Base-by-base conservation (phyloP, 1,140 invertebrate species). In the Pygmarrhopalites habei region DNA sequence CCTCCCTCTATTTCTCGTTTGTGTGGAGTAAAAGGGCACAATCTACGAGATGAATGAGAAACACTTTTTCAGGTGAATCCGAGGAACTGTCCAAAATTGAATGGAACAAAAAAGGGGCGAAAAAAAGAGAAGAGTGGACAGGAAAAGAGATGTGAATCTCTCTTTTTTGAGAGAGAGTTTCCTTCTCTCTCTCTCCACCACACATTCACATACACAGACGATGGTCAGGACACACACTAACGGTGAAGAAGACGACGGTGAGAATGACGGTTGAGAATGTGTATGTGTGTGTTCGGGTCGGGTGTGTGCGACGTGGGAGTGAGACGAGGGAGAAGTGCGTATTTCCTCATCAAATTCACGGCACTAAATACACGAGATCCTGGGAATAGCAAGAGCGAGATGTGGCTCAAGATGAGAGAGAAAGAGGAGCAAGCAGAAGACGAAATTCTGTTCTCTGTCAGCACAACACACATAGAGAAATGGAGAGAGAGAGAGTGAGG, bases 261-360 rank as follows among this genome's bases (percentile, higher is more conserved):
- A 41, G 12, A n/a, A 12, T 12, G 12, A n/a, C 39, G 39, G 39
- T 12, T 41, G 12, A 41, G 12, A 41, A 41, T 41, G n/a, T 41
- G 39, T 41, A 12, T 41, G 12, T 41, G 39, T 41, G 12, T 12
- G n/a, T 41, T 12, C n/a, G 39, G 12, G 12, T n/a, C n/a, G n/a
- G 12, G 39, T 12, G 39, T 12, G n/a, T 12, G 12, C n/a, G 39
- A 41, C 39, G n/a, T 12, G 12, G 39, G 39, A 12, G 39, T 12
- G n/a, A 41, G 12, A 41, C 12, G 12, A 41, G 12, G 44, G 44
- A 47, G 23, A 25, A 47, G 23, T 21, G 17, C 23, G 44, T 47
- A 47, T 47, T 47, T 47, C 44, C 44, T n/a, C 7, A 47, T 47
- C 44, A n/a, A 47, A 47, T 47, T 25, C 44, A 25, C 44, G 4